Percentiles rank a stretch among this genome's conserved stretches.
These are phyloP conservation scores for Peromyscus polionotus DNA, from an alignment of 2,113 vertebrate genomes.

Conservation along the genomic window DNA sequence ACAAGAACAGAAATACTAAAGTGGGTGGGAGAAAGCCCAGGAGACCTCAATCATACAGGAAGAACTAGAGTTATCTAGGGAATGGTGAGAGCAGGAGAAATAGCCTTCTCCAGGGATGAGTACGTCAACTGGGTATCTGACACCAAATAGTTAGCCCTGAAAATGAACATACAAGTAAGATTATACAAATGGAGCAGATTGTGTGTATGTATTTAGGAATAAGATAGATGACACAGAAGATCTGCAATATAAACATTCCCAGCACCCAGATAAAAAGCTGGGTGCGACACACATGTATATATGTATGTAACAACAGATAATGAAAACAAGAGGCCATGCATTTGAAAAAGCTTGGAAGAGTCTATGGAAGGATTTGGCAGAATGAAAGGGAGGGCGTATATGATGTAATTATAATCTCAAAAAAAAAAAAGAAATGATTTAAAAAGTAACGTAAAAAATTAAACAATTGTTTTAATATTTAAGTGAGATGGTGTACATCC, in stretches of 20 bases:
- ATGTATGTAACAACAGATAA: neutral
- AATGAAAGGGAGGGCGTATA: neutral
- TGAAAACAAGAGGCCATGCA: neutral
- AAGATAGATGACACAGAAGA: neutral
- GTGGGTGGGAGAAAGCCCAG: neutral
- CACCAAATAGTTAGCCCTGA: neutral
- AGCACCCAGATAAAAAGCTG: neutral
- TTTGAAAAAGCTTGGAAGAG: neutral
- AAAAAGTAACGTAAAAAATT: neutral
- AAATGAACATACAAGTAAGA: neutral
- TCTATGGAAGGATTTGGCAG: neutral
- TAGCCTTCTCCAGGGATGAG: neutral
- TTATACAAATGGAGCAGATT: neutral
- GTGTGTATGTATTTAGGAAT: neutral
- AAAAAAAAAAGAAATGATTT: neutral
- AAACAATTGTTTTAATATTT: conserved; percentile 7
- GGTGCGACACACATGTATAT: neutral
- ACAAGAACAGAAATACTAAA: neutral
- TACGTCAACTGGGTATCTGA: neutral
- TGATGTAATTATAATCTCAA: neutral
- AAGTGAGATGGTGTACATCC: neutral
- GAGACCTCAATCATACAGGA: neutral
- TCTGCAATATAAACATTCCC: neutral
- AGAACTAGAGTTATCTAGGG: neutral
- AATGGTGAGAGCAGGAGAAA: neutral